phyloP scores from a whole-genome alignment of 2,797 vertebrate genomes.

The Petrocephalus sullivani region DNA sequence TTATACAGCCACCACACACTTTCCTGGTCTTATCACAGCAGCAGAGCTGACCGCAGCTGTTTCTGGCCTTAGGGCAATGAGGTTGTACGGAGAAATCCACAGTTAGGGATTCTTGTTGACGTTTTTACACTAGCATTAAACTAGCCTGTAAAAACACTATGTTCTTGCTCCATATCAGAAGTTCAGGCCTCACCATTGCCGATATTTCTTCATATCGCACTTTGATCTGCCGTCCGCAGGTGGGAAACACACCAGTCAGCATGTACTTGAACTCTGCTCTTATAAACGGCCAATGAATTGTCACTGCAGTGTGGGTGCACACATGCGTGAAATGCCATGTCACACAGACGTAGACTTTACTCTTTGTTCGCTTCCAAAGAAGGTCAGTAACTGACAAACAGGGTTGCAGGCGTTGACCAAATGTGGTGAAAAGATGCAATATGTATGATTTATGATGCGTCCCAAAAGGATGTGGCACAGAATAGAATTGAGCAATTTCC shows the following conservation, averaged over 20 bases:
- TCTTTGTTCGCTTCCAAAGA: neutral
- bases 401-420: neutral
- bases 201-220: conserved; percentile 17
- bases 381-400: neutral
- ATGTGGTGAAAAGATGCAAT: neutral
- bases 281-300: conserved; percentile 2
- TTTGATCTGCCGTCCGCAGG: neutral
- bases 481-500: neutral
- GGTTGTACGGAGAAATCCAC: neutral
- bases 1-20: neutral
- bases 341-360: neutral
- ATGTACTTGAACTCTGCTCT: conserved; percentile 24
- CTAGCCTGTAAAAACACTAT: neutral
- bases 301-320: neutral
- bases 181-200: neutral
- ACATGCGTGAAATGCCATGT: neutral
- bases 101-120: neutral
- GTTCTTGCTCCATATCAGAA: neutral
- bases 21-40: neutral
- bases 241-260: conserved; percentile 21
- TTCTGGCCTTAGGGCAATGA: neutral
- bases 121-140: neutral
- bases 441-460: neutral
- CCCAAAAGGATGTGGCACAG: neutral
- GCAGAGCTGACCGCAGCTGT: neutral